Evolutionary conservation across 2,888 invertebrate species (phyloP), one percentile per base, ranked within the genome.

Genomic region (Drosophila fulvimacula): DNA sequence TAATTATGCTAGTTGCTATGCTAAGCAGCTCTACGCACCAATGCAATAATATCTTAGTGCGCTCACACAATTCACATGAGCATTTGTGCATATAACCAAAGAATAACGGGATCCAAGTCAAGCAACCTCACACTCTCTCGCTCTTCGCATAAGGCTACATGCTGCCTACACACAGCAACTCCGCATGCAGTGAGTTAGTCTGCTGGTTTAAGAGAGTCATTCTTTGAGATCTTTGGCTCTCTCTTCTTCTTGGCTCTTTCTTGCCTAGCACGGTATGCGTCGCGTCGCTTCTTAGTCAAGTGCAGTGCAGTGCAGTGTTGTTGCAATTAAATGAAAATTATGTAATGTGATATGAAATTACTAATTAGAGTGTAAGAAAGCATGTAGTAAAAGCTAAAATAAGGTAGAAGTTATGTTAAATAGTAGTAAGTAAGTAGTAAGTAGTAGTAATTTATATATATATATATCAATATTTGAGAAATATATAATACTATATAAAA

Each of bases 211-310:
- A 96, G 90, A 94, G 95, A 86, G 96, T 98, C 69, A 97, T 98
- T 90, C 94, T 94, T 99, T 75, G 98, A 99, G 93, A 96, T 99
- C 89, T 99, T 99, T 94, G 99, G 99, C 89, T 98, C 98, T n/a
- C 90, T 98, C 98, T 93, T 95, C n/a, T 98, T 83, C 99, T 99
- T 72, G 98, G 98, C 59, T 95, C 30, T 99, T 76, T 99, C 98
- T 93, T 99, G 92, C 99, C 99, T 76, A 98, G 98, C 89, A 98
- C 98, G 90, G 30, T 30, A 1, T 30, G 30, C 9, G 30, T 7
- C 10, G 30, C 9, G 30, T 30, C 10, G 30, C 9, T 9, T 9
- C 30, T 1, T 7, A 30, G 30, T 30, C 10, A 30, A 30, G 30
- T 30, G 30, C 30, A 30, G 30, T 30, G 30, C 7, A 30, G n/a